These are phyloP conservation scores for Tyto alba DNA, from an alignment of 2,113 vertebrate genomes.

Conservation along the genomic window DNA sequence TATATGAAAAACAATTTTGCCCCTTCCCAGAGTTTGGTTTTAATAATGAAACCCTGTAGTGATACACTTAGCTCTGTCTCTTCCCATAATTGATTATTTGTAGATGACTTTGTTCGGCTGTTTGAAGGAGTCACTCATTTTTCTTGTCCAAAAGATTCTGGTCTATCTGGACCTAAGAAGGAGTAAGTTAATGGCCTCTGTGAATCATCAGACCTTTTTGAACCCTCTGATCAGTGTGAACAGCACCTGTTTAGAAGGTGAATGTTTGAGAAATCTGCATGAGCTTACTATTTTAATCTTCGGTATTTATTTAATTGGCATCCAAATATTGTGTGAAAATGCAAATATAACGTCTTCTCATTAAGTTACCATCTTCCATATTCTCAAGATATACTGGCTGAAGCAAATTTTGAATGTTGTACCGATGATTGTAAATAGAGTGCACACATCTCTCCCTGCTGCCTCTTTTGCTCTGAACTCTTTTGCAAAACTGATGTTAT, in stretches of 20 bases:
- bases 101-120: background rate
- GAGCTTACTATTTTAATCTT: background rate
- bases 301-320: slow-evolving; percentile 35
- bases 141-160: background rate
- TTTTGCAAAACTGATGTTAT: background rate
- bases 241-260: background rate
- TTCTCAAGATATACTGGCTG: slow-evolving; percentile 13
- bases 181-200: background rate
- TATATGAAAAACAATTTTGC: background rate
- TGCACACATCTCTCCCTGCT: background rate
- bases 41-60: background rate
- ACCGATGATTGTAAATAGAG: background rate
- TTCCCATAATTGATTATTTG: background rate
- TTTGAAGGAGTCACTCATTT: background rate
- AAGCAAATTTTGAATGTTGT: background rate
- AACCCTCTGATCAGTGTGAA: background rate
- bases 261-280: background rate
- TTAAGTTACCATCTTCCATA: slow-evolving; percentile 26
- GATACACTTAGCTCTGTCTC: background rate
- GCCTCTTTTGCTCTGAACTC: background rate
- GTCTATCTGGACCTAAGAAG: background rate
- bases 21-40: background rate
- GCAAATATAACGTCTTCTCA: slow-evolving; percentile 32
- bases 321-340: slow-evolving; percentile 38
- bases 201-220: background rate